Evolutionary conservation across 2,888 invertebrate species (phyloP), one percentile per base, ranked within the genome.

Genomic region (Philonicus albiceps): DNA sequence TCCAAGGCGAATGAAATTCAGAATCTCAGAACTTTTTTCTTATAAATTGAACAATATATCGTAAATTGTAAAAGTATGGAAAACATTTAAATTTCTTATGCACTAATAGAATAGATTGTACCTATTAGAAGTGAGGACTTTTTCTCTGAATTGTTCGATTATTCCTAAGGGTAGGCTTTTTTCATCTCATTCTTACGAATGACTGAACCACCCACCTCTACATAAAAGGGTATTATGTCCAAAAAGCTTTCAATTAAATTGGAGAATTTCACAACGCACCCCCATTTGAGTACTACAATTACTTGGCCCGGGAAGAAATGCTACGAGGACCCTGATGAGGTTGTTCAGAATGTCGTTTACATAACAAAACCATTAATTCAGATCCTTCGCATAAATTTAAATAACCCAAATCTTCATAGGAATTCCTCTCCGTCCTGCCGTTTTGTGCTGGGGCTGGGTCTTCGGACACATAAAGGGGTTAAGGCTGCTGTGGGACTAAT

Each of bases 341-440:
- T 80, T 64, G 73, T 40, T 31, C 73, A 43, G 73, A 73, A 72
- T 84, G 40, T 87, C 85, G 86, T 87, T 87, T 87, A 87, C 86
- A 87, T 86, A 86, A 87, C 87, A 86, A 87, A 87, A 86, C 87
- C 86, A 87, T 87, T 87, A 86, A 87, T 87, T 86, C 83, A 83
- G 74, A 86, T 87, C 87, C 86, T 86, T 86, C 86, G 86, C 85
- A 87, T 86, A 87, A 87, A 87, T 86, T 87, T 85, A 76, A 86
- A 73, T 72, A 87, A 86, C 86, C 86, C 49, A 86, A 87, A 87
- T 86, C 85, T 86, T 87, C 85, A 86, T 40, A 86, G 86, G 53
- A 86, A 86, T 64, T 84, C 64, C 86, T 49, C 78, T 83, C 78
- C 19, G 22, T 64, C 22, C 64, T 64, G 27, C 64, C 64, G 64